A percentile compares a stretch with the other conserved stretches of the same genome.
phyloP scores from a whole-genome alignment of 2,113 vertebrate genomes.

The Uropsilus gracilis region DNA sequence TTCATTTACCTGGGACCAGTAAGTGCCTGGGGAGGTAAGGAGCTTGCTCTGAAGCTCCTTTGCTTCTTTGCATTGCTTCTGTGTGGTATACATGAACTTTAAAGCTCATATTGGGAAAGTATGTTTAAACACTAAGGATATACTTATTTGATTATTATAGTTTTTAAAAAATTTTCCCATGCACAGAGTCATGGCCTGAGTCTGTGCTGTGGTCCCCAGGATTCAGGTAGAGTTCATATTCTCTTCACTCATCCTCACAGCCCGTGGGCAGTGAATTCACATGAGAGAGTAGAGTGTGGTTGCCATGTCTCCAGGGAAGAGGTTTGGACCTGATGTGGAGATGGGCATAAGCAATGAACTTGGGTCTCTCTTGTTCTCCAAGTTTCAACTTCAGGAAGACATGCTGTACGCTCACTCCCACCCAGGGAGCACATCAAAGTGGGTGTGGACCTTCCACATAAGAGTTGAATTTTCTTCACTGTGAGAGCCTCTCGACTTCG shows the following conservation, averaged over 20 bases:
- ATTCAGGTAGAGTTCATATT: slow-evolving; percentile 32
- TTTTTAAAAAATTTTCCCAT: too few species aligned
- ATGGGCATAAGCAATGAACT: slow-evolving; percentile 92
- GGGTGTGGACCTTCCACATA: slow-evolving; percentile 91
- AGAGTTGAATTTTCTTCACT: slow-evolving; percentile 81
- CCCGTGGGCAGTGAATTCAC: slow-evolving; percentile 93
- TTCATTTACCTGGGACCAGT: not conserved
- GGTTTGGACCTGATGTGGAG: slow-evolving; percentile 96
- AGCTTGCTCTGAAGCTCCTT: not conserved
- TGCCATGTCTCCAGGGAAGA: slow-evolving; percentile 97
- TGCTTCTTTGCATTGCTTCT: not conserved
- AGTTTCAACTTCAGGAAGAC: slow-evolving; percentile 88
- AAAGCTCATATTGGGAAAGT: not conserved
- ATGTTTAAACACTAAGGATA: not conserved
- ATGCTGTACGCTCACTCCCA: slow-evolving; percentile 96
- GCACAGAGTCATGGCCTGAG: slow-evolving; percentile 80
- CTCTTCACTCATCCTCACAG: slow-evolving; percentile 91
- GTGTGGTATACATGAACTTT: not conserved
- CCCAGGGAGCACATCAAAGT: slow-evolving; percentile 93
- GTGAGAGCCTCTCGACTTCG: slow-evolving; percentile 72
- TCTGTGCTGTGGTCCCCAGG: slow-evolving; percentile 66
- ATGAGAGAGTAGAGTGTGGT: slow-evolving; percentile 90
- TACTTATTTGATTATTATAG: not conserved
- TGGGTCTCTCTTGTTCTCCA: slow-evolving; percentile 84
- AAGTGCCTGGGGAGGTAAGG: not conserved